Evolutionary conservation across 2,113 vertebrate genomes (phyloP).

Genomic region (Todiramphus chloris): DNA sequence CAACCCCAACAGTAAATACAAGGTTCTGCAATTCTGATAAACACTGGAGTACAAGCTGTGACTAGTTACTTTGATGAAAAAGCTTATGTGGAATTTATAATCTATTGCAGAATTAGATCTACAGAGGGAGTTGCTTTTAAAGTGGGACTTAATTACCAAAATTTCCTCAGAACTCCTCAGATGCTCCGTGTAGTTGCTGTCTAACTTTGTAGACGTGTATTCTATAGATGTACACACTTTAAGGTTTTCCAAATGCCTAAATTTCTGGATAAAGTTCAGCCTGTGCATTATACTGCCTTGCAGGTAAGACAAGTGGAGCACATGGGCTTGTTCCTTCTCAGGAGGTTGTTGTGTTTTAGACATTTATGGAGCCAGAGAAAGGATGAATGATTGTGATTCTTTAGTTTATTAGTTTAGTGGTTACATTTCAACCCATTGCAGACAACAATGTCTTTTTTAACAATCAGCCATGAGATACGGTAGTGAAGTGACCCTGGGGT

Average conservation of each 20-base stretch:
- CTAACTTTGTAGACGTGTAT: background rate
- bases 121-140: background rate
- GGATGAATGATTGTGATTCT: background rate
- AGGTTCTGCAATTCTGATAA: background rate
- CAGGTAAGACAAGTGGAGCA: background rate
- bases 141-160: background rate
- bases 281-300: background rate
- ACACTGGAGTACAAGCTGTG: background rate
- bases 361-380: background rate
- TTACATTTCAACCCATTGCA: background rate
- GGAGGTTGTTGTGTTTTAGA: background rate
- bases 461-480: background rate
- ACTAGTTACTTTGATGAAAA: background rate
- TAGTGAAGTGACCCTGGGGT: background rate
- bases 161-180: background rate
- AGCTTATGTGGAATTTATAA: background rate
- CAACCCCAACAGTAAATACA: background rate
- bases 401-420: background rate
- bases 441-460: background rate
- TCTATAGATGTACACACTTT: accelerated
- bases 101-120: background rate
- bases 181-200: background rate
- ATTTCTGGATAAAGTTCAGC: background rate
- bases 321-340: background rate
- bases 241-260: background rate